These are phyloP conservation scores for Solea senegalensis DNA, from an alignment of 2,113 vertebrate genomes.

Conservation along the genomic window DNA sequence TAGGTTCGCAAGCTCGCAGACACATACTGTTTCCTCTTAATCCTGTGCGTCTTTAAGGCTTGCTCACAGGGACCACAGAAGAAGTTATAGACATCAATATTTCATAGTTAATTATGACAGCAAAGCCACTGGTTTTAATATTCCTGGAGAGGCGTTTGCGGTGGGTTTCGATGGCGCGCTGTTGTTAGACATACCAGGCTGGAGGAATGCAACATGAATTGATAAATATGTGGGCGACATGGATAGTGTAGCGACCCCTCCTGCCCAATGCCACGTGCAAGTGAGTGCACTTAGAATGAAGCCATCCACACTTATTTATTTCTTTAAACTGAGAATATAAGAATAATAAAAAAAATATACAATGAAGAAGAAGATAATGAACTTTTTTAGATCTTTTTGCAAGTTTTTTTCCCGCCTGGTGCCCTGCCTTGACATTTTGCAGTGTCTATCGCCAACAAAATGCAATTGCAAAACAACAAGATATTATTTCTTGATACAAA, in stretches of 20 bases:
- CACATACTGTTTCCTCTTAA: conserved; percentile 59
- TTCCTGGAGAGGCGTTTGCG: conserved; percentile 50
- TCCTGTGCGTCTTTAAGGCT: conserved; percentile 60
- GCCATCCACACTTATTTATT: too few species aligned
- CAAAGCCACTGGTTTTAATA: conserved; percentile 73
- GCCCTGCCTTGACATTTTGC: too few species aligned
- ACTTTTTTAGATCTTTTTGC: too few species aligned
- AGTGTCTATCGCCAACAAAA: too few species aligned
- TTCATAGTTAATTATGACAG: conserved; percentile 81
- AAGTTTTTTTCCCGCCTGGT: too few species aligned
- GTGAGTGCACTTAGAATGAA: not conserved
- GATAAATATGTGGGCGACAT: conserved; percentile 53
- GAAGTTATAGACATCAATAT: conserved; percentile 80
- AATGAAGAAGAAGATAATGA: too few species aligned
- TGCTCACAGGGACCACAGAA: conserved; percentile 62
- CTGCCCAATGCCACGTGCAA: not conserved
- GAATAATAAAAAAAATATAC: too few species aligned
- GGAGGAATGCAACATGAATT: conserved; percentile 52
- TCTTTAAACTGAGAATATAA: too few species aligned
- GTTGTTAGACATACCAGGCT: conserved; percentile 58
- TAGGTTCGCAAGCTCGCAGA: conserved; percentile 59
- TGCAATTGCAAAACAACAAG: too few species aligned
- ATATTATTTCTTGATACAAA: too few species aligned
- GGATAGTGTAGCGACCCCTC: conserved; percentile 16
- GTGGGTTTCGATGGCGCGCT: conserved; percentile 34